Evolutionary conservation across 2,797 vertebrate species (phyloP).

Genomic region (Typhlichthys eigenmanni): DNA sequence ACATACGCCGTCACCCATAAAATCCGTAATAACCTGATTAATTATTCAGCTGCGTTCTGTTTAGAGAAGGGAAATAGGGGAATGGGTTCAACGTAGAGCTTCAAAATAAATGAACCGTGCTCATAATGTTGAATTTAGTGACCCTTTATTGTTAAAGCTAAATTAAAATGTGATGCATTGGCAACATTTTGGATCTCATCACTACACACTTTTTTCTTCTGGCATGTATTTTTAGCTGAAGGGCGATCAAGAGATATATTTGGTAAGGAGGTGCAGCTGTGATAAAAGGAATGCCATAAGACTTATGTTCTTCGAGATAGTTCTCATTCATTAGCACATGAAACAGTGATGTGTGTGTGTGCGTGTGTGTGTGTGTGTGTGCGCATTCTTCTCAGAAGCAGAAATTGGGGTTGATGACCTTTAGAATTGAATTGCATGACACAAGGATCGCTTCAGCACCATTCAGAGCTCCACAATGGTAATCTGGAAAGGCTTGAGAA

Average conservation of each 20-base stretch:
- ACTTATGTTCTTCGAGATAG: slow-evolving; percentile 2
- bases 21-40: not conserved
- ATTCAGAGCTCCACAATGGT: too few relatives aligned
- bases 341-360: not conserved
- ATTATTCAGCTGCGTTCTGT: slow-evolving; percentile 22
- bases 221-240: too few relatives aligned
- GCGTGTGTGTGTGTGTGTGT: not conserved
- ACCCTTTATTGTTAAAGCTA: not conserved
- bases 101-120: slow-evolving; percentile 35
- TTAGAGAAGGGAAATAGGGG: slow-evolving; percentile 13
- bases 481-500: too few relatives aligned
- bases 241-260: too few relatives aligned
- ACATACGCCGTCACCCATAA: not conserved
- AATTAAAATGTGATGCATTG: too few relatives aligned
- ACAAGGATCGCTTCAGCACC: slow-evolving; percentile 11
- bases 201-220: too few relatives aligned
- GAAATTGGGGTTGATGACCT: slow-evolving; percentile 9
- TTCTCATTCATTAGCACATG: slow-evolving; percentile 11
- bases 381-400: not conserved
- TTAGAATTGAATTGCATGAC: slow-evolving; percentile 17
- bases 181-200: too few relatives aligned
- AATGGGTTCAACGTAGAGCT: slow-evolving; percentile 17
- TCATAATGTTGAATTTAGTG: slow-evolving; percentile 16
- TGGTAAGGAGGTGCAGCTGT: not conserved
- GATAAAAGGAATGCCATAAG: slow-evolving; percentile 5